Evolutionary conservation across 2,888 invertebrate species (phyloP).

Genomic region (Coelinius sp.): DNA sequence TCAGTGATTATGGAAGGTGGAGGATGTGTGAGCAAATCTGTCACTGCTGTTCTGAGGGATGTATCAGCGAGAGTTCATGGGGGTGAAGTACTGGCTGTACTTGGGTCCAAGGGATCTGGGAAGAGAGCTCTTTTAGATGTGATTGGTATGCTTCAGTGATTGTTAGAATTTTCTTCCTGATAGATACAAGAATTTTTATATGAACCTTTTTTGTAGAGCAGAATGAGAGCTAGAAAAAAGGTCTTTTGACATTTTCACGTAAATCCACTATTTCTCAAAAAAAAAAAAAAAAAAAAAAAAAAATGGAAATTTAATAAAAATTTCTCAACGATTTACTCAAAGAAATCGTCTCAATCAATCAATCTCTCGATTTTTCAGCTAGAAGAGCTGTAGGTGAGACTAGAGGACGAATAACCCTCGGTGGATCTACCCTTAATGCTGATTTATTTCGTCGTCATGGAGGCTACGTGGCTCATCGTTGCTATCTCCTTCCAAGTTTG

Average conservation of each 20-base stretch:
- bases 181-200: no score
- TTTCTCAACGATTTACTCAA: slow-evolving; percentile 60
- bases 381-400: slow-evolving; percentile 82
- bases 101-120: slow-evolving; percentile 96
- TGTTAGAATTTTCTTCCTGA: no score
- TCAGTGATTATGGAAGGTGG: slow-evolving; percentile 63
- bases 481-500: slow-evolving; percentile 86
- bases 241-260: no score
- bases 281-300: no score
- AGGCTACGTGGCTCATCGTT: slow-evolving; percentile 90
- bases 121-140: slow-evolving; percentile 95
- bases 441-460: slow-evolving; percentile 89
- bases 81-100: slow-evolving; percentile 92
- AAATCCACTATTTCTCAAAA: no score
- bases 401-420: slow-evolving; percentile 90
- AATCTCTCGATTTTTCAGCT: slow-evolving; percentile 67
- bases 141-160: slow-evolving; percentile 71
- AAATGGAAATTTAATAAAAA: background rate
- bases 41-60: slow-evolving; percentile 88
- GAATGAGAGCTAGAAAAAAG: no score
- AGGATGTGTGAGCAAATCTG: slow-evolving; percentile 61
- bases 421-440: slow-evolving; percentile 86
- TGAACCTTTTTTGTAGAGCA: no score
- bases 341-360: slow-evolving; percentile 59
- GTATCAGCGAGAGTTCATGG: slow-evolving; percentile 92